A percentile compares a stretch with the other conserved stretches of the same genome.
These are phyloP conservation scores for Lasiurus cinereus DNA, from an alignment of 2,113 vertebrate species.

Conservation along the genomic window DNA sequence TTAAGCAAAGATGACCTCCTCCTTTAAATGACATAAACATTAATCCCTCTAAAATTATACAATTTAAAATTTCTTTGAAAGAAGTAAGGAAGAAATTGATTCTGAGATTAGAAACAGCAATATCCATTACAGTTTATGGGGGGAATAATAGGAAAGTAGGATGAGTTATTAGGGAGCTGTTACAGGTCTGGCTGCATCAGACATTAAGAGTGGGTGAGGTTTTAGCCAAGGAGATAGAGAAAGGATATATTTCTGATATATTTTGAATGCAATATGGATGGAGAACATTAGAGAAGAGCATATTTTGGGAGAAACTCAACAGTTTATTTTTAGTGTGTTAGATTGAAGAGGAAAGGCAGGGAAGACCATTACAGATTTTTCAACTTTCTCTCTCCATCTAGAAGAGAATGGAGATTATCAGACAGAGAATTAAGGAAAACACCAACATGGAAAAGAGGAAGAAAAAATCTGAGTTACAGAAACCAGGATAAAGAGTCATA, in stretches of 20 bases:
- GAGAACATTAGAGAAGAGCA: background rate
- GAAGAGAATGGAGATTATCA: background rate
- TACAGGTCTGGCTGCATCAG: background rate
- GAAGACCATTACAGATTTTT: background rate
- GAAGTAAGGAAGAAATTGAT: conserved; percentile 5
- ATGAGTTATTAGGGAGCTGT: background rate
- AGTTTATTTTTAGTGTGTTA: background rate
- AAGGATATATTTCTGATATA: background rate
- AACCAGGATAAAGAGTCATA: background rate
- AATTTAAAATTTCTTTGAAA: background rate
- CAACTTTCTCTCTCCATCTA: background rate
- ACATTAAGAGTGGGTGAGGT: background rate
- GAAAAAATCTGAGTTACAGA: background rate
- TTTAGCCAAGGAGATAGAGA: background rate
- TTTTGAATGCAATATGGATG: background rate
- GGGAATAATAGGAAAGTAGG: background rate
- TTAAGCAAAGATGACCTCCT: background rate
- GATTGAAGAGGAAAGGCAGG: background rate
- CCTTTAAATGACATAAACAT: background rate
- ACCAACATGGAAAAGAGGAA: background rate
- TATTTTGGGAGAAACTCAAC: background rate
- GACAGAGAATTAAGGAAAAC: background rate
- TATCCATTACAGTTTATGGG: background rate
- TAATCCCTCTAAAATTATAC: background rate
- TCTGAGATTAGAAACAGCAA: background rate